A percentile compares a stretch with the other conserved stretches of the same genome.
Conservation (phyloP, 1,140 invertebrate genomes). For the Monomorium pharaonis region DNA sequence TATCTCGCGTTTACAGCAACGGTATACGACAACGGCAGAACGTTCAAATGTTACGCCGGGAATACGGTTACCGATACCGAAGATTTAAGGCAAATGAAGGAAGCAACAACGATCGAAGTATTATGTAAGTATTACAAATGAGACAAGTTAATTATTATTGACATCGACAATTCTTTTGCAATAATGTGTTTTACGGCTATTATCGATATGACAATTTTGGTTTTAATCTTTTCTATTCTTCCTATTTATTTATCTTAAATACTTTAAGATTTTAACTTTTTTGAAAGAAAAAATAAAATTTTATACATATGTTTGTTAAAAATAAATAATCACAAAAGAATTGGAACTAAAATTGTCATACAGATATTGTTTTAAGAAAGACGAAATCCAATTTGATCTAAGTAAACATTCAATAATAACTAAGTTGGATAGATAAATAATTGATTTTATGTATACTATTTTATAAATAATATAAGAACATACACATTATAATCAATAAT, state of each 20-base stretch:
- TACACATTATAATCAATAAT: neutral
- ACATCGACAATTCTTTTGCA: neutral
- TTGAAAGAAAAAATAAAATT: neutral
- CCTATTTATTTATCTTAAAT: neutral
- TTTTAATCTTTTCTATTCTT: neutral
- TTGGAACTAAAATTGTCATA: neutral
- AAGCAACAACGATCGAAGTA: slow-evolving; percentile 90
- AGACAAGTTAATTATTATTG: neutral
- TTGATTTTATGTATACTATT: neutral
- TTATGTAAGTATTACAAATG: slow-evolving; percentile 89
- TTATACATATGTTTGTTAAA: neutral
- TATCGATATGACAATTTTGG: neutral
- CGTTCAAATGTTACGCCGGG: slow-evolving; percentile 92
- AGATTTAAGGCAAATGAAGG: slow-evolving; percentile 90
- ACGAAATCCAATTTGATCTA: neutral
- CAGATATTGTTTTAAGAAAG: neutral
- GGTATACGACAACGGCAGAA: slow-evolving; percentile 92
- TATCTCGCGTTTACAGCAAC: slow-evolving; percentile 91
- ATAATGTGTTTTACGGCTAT: neutral
- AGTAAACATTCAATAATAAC: neutral
- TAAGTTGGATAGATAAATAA: neutral
- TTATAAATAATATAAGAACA: neutral
- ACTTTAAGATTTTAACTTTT: neutral
- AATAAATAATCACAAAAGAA: neutral
- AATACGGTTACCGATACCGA: slow-evolving; percentile 92